phyloP scores from a whole-genome alignment of 2,113 vertebrate genomes.

The Hippocampus barbouri region DNA sequence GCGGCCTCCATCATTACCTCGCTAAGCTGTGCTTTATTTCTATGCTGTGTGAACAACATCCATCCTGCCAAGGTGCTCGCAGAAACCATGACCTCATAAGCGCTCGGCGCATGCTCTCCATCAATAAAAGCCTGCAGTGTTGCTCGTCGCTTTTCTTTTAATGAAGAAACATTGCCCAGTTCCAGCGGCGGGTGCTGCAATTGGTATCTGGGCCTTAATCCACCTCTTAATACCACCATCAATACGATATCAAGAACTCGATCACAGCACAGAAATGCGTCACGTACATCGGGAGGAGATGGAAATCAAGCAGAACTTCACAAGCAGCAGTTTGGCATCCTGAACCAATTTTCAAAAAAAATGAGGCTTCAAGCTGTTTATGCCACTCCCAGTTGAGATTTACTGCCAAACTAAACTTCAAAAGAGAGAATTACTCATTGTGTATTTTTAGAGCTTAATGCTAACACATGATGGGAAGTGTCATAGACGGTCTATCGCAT shows the following conservation, averaged over 20 bases:
- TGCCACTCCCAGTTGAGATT: no score
- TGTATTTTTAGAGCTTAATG: no score
- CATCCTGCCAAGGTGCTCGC: conserved; percentile 8
- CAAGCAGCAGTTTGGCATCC: no score
- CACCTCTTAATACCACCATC: background rate
- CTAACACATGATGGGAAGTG: no score
- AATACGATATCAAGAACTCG: background rate
- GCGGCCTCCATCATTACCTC: conserved; percentile 75
- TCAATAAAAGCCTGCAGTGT: background rate
- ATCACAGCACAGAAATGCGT: no score
- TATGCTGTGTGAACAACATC: conserved; percentile 18
- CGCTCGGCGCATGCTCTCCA: background rate
- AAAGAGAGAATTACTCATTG: no score
- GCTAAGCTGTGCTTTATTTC: conserved; percentile 72
- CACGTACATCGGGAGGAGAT: no score
- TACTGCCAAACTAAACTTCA: no score
- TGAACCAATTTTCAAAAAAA: no score
- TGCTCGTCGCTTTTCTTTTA: background rate
- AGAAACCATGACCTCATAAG: conserved; percentile 16
- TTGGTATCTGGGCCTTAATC: background rate
- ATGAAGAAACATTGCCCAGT: background rate
- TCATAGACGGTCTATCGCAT: no score
- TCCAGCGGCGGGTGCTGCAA: background rate
- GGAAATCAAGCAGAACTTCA: no score
- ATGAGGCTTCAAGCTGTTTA: no score